A percentile compares a stretch with the other conserved stretches of the same genome.
Evolutionary conservation across 2,888 invertebrate species (phyloP).

Genomic region (Poecilobothrus nobilitatus): DNA sequence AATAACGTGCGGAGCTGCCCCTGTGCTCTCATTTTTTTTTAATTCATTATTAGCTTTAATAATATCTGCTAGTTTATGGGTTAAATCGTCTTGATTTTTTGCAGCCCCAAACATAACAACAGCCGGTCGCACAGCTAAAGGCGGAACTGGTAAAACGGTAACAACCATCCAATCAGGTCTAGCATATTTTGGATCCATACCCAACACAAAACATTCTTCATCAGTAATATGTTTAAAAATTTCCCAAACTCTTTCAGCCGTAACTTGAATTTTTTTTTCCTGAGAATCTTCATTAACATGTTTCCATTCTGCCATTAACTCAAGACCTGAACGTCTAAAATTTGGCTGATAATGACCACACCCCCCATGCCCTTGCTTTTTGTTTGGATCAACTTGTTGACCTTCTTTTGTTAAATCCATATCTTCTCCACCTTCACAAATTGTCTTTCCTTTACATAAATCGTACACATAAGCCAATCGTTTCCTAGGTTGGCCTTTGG

Average conservation of each 20-base stretch:
- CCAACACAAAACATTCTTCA: conserved; percentile 89
- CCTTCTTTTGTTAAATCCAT: conserved; percentile 84
- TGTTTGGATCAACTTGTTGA: conserved; percentile 48
- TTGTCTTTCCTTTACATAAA: conserved; percentile 93
- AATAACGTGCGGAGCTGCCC: conserved; percentile 95
- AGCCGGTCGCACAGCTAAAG: conserved; percentile 90
- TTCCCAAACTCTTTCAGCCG: conserved; percentile 95
- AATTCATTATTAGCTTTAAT: conserved; percentile 97
- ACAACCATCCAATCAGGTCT: conserved; percentile 99
- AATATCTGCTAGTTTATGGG: conserved; percentile 96
- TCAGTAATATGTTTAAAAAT: conserved; percentile 92
- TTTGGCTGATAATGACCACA: conserved; percentile 98
- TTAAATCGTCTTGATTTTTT: conserved; percentile 96
- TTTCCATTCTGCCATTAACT: conserved; percentile 97
- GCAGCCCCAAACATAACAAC: conserved; percentile 98
- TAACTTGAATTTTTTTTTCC: conserved; percentile 86
- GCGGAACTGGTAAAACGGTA: conserved; percentile 95
- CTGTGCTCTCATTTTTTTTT: conserved; percentile 87
- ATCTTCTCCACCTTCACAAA: conserved; percentile 98
- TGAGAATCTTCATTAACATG: conserved; percentile 97
- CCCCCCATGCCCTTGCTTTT: conserved; percentile 73
- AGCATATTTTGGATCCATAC: conserved; percentile 95
- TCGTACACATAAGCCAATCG: conserved; percentile 93
- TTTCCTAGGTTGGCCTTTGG: conserved; percentile 92
- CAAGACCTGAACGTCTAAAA: conserved; percentile 79